Conservation (phyloP, 2,113 vertebrate species). For the Amphilophus citrinellus region DNA sequence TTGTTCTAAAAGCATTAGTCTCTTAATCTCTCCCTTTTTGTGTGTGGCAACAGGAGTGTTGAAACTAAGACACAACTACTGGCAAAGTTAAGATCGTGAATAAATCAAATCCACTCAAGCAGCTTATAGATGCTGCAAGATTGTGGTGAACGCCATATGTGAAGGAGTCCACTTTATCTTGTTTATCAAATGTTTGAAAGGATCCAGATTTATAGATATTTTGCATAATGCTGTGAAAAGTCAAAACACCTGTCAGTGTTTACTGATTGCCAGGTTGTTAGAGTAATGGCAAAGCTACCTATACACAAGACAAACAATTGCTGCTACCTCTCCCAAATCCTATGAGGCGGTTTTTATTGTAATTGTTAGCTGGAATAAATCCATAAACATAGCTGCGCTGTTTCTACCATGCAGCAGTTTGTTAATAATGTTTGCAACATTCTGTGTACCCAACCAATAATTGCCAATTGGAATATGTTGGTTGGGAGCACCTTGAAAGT, state of each 20-base stretch:
- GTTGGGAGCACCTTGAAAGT: conserved; percentile 61
- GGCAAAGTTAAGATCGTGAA: conserved; percentile 69
- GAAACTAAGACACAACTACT: conserved; percentile 69
- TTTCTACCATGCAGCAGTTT: conserved; percentile 21
- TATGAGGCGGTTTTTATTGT: conserved; percentile 14
- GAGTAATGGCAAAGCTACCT: conserved; percentile 21
- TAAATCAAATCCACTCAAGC: conserved; percentile 73
- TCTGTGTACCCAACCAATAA: conserved; percentile 33
- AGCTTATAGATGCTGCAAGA: conserved; percentile 70
- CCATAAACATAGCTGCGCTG: conserved; percentile 37
- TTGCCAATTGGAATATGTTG: conserved; percentile 44
- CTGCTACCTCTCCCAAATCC: not conserved
- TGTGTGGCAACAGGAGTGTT: conserved; percentile 54
- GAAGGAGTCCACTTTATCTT: conserved; percentile 47
- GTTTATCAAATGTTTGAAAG: conserved; percentile 42
- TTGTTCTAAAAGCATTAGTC: conserved; percentile 80
- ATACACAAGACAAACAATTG: conserved; percentile 44
- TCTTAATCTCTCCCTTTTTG: conserved; percentile 76
- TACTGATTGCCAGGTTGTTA: conserved; percentile 22
- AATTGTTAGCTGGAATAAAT: conserved; percentile 33
- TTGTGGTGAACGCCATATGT: conserved; percentile 54
- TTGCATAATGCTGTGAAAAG: conserved; percentile 19
- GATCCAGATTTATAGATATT: conserved; percentile 31
- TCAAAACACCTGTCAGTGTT: conserved; percentile 33
- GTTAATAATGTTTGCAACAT: conserved; percentile 40